Evolutionary conservation across 2,113 vertebrate species (phyloP).

Genomic region (Megalops atlanticus): DNA sequence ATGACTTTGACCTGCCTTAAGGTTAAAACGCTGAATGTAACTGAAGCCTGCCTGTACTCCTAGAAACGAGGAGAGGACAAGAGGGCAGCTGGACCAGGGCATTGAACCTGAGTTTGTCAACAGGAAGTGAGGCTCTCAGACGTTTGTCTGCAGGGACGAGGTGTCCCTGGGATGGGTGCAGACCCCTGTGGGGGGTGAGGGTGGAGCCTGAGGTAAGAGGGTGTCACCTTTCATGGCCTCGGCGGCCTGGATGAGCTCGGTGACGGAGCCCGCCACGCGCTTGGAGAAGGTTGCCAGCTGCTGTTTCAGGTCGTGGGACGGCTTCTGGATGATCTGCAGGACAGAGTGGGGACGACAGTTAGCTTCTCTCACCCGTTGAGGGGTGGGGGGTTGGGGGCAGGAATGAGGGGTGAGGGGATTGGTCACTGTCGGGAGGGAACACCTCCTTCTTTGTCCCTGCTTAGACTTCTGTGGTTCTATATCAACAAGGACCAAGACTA

Average conservation of each 20-base stretch:
- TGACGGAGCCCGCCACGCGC: conserved; percentile 90
- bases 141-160: neutral
- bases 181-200: neutral
- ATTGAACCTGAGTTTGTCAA: conserved; percentile 6
- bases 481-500: neutral
- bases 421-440: no score
- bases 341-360: neutral
- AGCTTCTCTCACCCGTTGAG: neutral
- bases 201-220: no score
- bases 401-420: no score
- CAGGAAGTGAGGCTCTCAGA: neutral
- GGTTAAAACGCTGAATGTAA: neutral
- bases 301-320: conserved; percentile 88
- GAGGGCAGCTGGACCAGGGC: neutral
- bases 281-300: conserved; percentile 90
- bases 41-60: neutral
- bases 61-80: conserved; percentile 4
- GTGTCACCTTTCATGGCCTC: conserved; percentile 97
- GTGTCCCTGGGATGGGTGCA: no score
- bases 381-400: no score
- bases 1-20: neutral
- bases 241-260: conserved; percentile 95
- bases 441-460: neutral
- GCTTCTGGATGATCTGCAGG: conserved; percentile 90
- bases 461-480: neutral